Evolutionary conservation across 2,888 invertebrate genomes (phyloP).

Genomic region (Eupithecia subumbrata): DNA sequence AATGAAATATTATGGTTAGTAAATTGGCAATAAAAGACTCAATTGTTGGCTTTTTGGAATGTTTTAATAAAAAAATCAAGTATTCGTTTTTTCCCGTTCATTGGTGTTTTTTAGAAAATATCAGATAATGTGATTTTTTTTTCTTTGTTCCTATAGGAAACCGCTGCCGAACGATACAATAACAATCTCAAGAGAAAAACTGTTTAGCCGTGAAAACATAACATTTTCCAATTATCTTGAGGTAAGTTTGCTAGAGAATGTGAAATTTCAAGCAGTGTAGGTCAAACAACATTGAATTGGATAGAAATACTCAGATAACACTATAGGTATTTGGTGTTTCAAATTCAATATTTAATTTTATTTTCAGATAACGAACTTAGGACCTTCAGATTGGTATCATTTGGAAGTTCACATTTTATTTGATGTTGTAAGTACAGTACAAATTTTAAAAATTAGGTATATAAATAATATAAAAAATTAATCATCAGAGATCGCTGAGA

Average conservation of each 20-base stretch:
- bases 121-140: background rate
- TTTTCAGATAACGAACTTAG: constrained; percentile 69
- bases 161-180: constrained; percentile 65
- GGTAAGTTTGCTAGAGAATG: constrained; percentile 50
- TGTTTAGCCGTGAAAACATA: constrained; percentile 54
- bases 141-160: constrained; percentile 59
- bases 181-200: constrained; percentile 62
- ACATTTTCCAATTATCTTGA: constrained; percentile 68
- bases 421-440: constrained; percentile 53
- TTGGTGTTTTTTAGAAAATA: too few relatives aligned
- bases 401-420: constrained; percentile 53
- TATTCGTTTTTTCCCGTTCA: too few relatives aligned
- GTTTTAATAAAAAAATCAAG: too few relatives aligned
- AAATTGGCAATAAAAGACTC: too few relatives aligned
- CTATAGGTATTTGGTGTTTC: too few relatives aligned
- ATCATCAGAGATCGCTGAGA: too few relatives aligned
- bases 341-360: too few relatives aligned
- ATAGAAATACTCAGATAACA: background rate
- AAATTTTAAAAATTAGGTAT: background rate
- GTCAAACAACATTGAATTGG: background rate
- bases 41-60: too few relatives aligned
- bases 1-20: too few relatives aligned
- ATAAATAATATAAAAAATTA: too few relatives aligned
- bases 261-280: background rate
- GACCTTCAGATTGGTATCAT: constrained; percentile 70